Base-by-base conservation (phyloP, 2,113 vertebrate species). In the Xiphophorus maculatus region DNA sequence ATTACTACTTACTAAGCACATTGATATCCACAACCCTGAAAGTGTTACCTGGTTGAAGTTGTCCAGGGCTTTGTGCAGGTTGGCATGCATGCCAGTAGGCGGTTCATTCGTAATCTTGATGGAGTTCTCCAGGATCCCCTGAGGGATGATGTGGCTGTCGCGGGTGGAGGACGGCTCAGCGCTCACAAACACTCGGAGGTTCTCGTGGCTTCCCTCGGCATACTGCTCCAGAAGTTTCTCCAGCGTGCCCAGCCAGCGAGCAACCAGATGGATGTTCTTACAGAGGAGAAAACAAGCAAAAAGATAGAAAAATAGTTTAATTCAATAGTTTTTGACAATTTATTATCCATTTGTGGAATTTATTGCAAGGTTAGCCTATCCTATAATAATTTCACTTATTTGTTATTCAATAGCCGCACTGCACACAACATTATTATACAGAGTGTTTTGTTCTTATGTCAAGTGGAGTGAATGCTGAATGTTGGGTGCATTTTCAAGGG, bases 31-130 rank as follows among this genome's bases (percentile, higher is more conserved):
- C 28, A 27, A 5, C 29, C 27, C 4, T 14, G 25, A 9, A 15
- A 5, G 22, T 51, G n/a, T 76, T 87, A 99, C 98, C 97, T 99
- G 98, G 85, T 81, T 96, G 90, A 99, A 99, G 92, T 96, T 98
- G 92, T 99, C 97, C 32, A 99, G 93, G 37, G 98, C 96, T 84
- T 96, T 97, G 95, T 99, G 98, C 78, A 99, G 94, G 92, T 97
- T 99, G 65, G 97, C 97, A 0, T 95, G 96, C 95, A 99, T 97
- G 68, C 97, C 97, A 0, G 94, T 94, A 0, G 98, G 97, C 0
- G 97, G 94, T 64, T 99, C 98, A 0, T 93, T 99, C 89, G 96
- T 99, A 93, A 99, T 95, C 87, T 99, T 99, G 89, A 99, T 96
- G 85, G 96, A 95, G 90, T 95, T 97, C 70, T 98, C 95, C 80